A percentile compares a stretch with the other conserved stretches of the same genome.
Conservation (phyloP, 2,888 invertebrate species). For the Caenorhabditis angaria region DNA sequence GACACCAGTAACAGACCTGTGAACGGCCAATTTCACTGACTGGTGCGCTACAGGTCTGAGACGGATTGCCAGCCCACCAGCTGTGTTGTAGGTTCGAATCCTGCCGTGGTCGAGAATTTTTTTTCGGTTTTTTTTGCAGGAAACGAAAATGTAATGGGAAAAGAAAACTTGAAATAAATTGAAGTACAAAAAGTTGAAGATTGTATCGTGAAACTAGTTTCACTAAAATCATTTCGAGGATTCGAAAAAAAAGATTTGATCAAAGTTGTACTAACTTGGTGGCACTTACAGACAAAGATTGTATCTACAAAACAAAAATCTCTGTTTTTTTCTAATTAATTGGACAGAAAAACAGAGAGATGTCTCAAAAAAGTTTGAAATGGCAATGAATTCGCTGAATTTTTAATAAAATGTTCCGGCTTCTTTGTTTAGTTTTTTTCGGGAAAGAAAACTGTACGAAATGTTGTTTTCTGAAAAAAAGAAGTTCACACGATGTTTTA, state of each 20-base stretch:
- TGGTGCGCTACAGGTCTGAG: too few species aligned
- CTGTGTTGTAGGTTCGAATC: constrained; percentile 73
- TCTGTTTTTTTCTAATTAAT: too few species aligned
- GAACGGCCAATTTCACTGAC: too few species aligned
- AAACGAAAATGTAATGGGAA: neutral
- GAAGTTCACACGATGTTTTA: constrained; percentile 7
- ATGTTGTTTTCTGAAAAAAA: constrained; percentile 10
- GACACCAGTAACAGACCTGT: too few species aligned
- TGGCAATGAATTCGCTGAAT: neutral
- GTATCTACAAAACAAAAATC: neutral
- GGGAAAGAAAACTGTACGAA: constrained; percentile 3
- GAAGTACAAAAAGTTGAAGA: neutral
- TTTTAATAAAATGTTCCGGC: neutral
- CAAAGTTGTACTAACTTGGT: neutral
- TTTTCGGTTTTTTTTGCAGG: neutral
- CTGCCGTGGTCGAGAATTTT: constrained; percentile 54
- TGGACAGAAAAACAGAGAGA: neutral
- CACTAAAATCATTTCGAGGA: constrained; percentile 1
- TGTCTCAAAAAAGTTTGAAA: constrained; percentile 1
- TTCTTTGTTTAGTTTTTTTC: neutral
- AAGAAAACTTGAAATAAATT: too few species aligned
- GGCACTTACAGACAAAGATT: neutral
- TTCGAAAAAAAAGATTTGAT: neutral
- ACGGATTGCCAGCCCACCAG: too few species aligned
- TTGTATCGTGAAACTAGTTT: too few species aligned